Base-by-base conservation (phyloP, 2,113 vertebrate species). In the Elephas maximus region DNA sequence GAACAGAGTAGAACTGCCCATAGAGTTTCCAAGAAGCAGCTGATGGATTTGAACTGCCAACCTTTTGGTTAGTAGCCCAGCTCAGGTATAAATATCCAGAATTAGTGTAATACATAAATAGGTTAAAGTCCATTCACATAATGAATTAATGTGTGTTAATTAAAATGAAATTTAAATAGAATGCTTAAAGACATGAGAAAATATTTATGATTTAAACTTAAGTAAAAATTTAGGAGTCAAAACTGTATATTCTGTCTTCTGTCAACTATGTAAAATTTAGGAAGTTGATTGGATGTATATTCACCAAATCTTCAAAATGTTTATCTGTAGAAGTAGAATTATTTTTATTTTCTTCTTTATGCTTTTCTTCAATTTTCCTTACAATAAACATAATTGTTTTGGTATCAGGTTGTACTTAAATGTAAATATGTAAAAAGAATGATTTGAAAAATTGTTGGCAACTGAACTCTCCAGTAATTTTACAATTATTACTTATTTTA, bases 131-230 rank as follows among this genome's bases (percentile, higher is more conserved):
- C 24, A 48, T 62, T 92, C 65, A 86, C 80, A 80, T 3, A 67
- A 48, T 85, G 79, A 94, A 78, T 17, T 69, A 88, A 41, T 41
- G 10, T 23, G 4, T 80, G n/a, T 51, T 41, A 79, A 92, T 37
- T 85, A 41, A 84, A 57, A 51, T 63, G 44, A 95, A 85, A 84
- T 89, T 89, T 90, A 85, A 93, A 76, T 81, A 73, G 20, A 93
- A 81, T 67, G 76, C 6, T 78, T 78, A 93, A 26, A 88, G 60
- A 23, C 69, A 65, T 77, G 41, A 74, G 26, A 88, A 88, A 79
- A 57, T 65, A 48, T 79, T 93, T 89, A 78, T 53, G 2, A 80
- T 57, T 86, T n/a, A 80, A 86, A n/a, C 7, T n/a, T 80, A 65
- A 73, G 33, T 24, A 80, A 90, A 80, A 80, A 89, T 74, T 80